phyloP scores from a whole-genome alignment of 2,888 invertebrate species.

The Miltochrista miniata region DNA sequence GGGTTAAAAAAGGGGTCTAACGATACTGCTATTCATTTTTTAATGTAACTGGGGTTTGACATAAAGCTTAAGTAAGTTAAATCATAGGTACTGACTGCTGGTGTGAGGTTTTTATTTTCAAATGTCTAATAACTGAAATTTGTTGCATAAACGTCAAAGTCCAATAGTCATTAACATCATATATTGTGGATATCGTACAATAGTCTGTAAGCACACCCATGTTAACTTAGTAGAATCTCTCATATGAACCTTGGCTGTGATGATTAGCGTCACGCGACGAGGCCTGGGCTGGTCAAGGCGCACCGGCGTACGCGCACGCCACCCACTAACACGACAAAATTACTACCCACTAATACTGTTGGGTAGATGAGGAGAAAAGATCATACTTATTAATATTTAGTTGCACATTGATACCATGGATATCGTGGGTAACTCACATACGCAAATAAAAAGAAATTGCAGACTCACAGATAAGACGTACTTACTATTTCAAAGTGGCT shows the following conservation, averaged over 20 bases:
- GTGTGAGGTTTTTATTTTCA: no score
- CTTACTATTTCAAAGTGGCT: no score
- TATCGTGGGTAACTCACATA: no score
- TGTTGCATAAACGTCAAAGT: background rate
- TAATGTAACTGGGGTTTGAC: no score
- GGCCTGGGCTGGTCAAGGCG: conserved; percentile 28
- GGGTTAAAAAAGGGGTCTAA: no score
- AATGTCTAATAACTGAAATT: no score
- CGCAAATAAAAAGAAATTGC: no score
- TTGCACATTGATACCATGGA: no score
- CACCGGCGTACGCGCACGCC: conserved; percentile 20
- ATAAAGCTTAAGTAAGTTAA: no score
- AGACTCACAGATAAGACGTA: no score
- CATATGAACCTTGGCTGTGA: conserved; percentile 33
- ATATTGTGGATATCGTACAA: conserved; percentile 19
- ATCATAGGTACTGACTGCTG: no score
- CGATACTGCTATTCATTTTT: no score
- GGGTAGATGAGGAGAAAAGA: background rate
- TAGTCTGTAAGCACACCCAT: conserved; percentile 27
- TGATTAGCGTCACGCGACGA: conserved; percentile 33
- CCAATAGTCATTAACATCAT: conserved; percentile 1
- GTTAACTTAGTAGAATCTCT: conserved; percentile 30
- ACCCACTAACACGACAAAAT: conserved; percentile 22
- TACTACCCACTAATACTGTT: conserved; percentile 21
- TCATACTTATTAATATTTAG: background rate